Base-by-base conservation (phyloP, 2,113 vertebrate species). In the Odontesthes bonariensis region DNA sequence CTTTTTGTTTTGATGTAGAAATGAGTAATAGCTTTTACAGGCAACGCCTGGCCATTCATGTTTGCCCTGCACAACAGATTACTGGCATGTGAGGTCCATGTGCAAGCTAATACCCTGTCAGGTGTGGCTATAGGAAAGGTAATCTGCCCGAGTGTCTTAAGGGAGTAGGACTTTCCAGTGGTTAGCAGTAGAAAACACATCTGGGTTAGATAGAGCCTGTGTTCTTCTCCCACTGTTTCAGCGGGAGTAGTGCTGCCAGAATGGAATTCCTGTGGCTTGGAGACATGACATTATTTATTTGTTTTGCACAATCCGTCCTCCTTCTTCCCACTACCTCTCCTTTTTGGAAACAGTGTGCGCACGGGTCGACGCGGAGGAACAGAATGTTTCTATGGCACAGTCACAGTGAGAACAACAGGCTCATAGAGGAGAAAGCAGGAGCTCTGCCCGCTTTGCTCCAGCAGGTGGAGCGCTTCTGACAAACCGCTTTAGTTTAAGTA, bases 191-290 rank as follows among this genome's bases (percentile, higher is more conserved):
- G 86, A 92, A 91, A 94, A 90, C 93, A 94, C 95, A 95, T 96
- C 95, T 96, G 95, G 95, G 93, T 95, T 95, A 92, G 94, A 96
- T 95, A 94, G 94, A 94, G 92, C 87, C 86, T 91, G 91, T 92
- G 93, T 94, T 95, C 93, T 95, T 94, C 94, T 91, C 93, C 90
- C 94, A 77, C 91, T 90, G 92, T 91, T 92, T 89, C 94, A 95
- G 94, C 90, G 75, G 90, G 93, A 90, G 92, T 75, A 67, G 66
- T 79, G 60, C 92, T 95, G 95, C 96, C 95, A 96, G 91, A 93
- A 90, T 88, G 94, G 93, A 96, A 97, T 97, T 97, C 96, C 95
- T 97, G 96, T 75, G 95, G 96, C 93, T 91, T 95, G 94, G 93
- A 95, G 94, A 94, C 94, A 93, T 94, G 93, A 91, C 93, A 93